Evolutionary conservation across 2,797 vertebrate species (phyloP).

Genomic region (Cetoscarus ocellatus): DNA sequence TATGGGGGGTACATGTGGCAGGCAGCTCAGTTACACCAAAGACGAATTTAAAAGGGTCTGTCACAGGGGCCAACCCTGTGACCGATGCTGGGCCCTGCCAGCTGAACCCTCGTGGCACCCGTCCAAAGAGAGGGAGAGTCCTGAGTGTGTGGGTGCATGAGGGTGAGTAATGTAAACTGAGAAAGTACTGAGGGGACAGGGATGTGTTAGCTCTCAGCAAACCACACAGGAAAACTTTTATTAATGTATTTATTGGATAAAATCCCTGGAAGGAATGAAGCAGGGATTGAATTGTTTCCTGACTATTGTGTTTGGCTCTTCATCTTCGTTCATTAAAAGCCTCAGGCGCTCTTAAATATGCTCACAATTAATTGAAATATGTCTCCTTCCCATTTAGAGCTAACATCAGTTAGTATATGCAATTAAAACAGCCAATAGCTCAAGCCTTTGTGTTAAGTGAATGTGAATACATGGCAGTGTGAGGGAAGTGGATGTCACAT

Average conservation of each 20-base stretch:
- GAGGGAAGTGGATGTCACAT: slow-evolving; percentile 22
- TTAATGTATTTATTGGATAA: slow-evolving; percentile 57
- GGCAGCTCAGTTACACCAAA: slow-evolving; percentile 86
- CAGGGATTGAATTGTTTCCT: slow-evolving; percentile 68
- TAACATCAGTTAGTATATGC: slow-evolving; percentile 48
- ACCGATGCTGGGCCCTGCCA: slow-evolving; percentile 70
- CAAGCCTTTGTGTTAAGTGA: slow-evolving; percentile 49
- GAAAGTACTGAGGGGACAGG: slow-evolving; percentile 74
- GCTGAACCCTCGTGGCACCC: slow-evolving; percentile 71
- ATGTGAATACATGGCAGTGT: slow-evolving; percentile 41
- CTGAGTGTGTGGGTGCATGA: slow-evolving; percentile 47
- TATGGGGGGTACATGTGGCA: slow-evolving; percentile 80
- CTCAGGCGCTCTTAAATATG: slow-evolving; percentile 43
- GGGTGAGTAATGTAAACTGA: slow-evolving; percentile 79
- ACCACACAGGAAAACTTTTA: slow-evolving; percentile 63
- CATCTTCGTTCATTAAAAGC: slow-evolving; percentile 53
- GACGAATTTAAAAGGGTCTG: slow-evolving; percentile 83
- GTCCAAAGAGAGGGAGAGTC: slow-evolving; percentile 68
- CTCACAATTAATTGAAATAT: slow-evolving; percentile 56
- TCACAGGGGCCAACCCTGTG: slow-evolving; percentile 78
- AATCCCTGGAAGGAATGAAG: slow-evolving; percentile 65
- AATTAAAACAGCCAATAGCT: slow-evolving; percentile 62
- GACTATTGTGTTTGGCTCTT: slow-evolving; percentile 52
- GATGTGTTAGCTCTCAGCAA: slow-evolving; percentile 63
- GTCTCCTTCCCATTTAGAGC: slow-evolving; percentile 57